Evolutionary conservation across 2,113 vertebrate species (phyloP), one percentile per base, ranked within the genome.

Genomic region (Eolophus roseicapilla): DNA sequence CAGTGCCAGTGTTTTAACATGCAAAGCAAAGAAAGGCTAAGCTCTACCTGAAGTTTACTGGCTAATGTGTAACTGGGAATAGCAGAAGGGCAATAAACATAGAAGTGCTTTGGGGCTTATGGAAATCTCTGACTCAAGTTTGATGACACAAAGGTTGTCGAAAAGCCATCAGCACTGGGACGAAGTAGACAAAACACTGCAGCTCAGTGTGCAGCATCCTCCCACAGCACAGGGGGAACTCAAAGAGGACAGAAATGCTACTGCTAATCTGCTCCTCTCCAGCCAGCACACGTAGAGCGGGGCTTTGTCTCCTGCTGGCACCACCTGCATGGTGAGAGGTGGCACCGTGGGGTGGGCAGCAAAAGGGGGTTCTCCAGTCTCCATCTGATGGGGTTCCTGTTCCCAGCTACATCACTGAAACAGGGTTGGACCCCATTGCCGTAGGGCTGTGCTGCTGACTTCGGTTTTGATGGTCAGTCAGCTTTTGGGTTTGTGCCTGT

Each of bases 341-440:
- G 41, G 9, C 31, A 27, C 44, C 7, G 1, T 6, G 8, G 27
- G 28, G 21, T 33, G 41, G 41, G 17, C 46, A 52, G 5, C 0
- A 0, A 39, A 35, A 29, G 2, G 2, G 6, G 12, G 0, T 17
- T 47, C 83, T 67, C 31, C 68, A 57, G 23, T n/a, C 25, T 63
- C 25, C 7, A 1, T 6, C 23, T 31, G 18, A 10, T 3, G 3
- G 47, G 15, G 3, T 25, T 49, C 17, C 17, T 1, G 2, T 28
- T 83, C 18, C 24, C 50, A 52, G 10, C 24, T 13, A 2, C 8
- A 13, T 19, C 4, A 4, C 37, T 80, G 73, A 12, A 2, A 0
- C 6, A 29, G 39, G 8, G 3, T 4, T 60, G 50, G 29, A 73
- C 25, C 29, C 18, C 0, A 0, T 0, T 44, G 43, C n/a, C 2